These are phyloP conservation scores for Lipophrys pholis DNA, from an alignment of 2,113 vertebrate species.

Conservation along the genomic window DNA sequence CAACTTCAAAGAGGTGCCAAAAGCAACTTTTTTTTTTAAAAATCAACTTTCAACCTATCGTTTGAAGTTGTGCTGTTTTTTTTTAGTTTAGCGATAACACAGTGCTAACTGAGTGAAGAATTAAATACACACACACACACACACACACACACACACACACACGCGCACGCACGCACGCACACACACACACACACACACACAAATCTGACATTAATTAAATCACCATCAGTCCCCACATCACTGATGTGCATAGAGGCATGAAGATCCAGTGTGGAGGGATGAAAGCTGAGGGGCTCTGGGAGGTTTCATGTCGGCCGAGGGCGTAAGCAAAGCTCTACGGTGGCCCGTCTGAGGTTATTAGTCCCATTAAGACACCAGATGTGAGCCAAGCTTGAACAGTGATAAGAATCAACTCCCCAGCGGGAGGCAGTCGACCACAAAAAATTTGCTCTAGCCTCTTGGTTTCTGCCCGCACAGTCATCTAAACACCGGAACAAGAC, in stretches of 20 bases:
- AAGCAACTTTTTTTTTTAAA: constrained; percentile 6
- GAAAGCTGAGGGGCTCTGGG: constrained; percentile 32
- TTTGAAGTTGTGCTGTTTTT: background rate
- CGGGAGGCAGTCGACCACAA: constrained; percentile 58
- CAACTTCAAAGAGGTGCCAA: constrained; percentile 97
- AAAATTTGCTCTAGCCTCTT: constrained; percentile 54
- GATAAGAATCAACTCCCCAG: constrained; percentile 72
- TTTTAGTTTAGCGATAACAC: background rate
- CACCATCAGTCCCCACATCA: constrained; percentile 19
- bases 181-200: no score
- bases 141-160: no score
- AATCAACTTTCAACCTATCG: constrained; percentile 11
- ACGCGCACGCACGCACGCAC: no score
- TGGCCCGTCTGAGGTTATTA: constrained; percentile 50
- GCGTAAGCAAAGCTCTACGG: constrained; percentile 41
- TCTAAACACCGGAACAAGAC: constrained; percentile 67
- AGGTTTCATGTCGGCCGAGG: constrained; percentile 35
- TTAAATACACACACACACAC: background rate
- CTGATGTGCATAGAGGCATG: constrained; percentile 13
- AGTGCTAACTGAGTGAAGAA: background rate
- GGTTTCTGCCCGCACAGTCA: constrained; percentile 53
- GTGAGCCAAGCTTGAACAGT: constrained; percentile 64
- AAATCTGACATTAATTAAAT: constrained; percentile 1
- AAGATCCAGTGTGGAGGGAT: constrained; percentile 5
- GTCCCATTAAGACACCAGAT: constrained; percentile 72